Conservation (phyloP, 2,888 invertebrate species). For the Schizotus pectinicornis region DNA sequence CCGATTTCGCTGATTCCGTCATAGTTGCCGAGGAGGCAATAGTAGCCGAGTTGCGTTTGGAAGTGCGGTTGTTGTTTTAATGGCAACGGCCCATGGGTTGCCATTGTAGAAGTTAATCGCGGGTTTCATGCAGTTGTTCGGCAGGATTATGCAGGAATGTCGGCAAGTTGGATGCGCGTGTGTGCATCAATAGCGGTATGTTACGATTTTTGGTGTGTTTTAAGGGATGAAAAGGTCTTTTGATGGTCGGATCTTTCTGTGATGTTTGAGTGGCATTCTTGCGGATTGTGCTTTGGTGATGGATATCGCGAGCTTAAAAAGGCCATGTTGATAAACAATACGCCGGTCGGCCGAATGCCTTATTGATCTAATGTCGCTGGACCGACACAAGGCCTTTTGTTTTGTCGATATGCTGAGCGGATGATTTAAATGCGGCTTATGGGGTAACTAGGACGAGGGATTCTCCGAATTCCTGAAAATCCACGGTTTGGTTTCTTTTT, state of each 20-base stretch:
- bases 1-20: slow-evolving; percentile 24
- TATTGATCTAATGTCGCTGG: too few relatives aligned
- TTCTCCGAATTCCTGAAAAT: too few relatives aligned
- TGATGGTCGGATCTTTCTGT: neutral
- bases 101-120: neutral
- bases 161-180: slow-evolving; percentile 16
- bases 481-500: too few relatives aligned
- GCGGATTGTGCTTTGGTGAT: too few relatives aligned
- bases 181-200: slow-evolving; percentile 24
- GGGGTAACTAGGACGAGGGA: too few relatives aligned
- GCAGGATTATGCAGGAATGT: slow-evolving; percentile 27
- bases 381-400: too few relatives aligned
- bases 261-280: neutral
- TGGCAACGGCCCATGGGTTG: slow-evolving; percentile 1
- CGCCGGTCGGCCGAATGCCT: too few relatives aligned
- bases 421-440: too few relatives aligned
- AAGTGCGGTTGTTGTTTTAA: slow-evolving; percentile 1
- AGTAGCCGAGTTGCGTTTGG: slow-evolving; percentile 22
- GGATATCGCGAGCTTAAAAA: too few relatives aligned
- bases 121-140: slow-evolving; percentile 6
- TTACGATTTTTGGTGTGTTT: slow-evolving; percentile 2
- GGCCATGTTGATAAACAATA: too few relatives aligned
- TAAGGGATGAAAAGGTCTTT: neutral
- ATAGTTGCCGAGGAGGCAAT: slow-evolving; percentile 22
- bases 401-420: too few relatives aligned